Evolutionary conservation across 2,888 invertebrate genomes (phyloP), one percentile per base, ranked within the genome.

Genomic region (Cerastis leucographa): DNA sequence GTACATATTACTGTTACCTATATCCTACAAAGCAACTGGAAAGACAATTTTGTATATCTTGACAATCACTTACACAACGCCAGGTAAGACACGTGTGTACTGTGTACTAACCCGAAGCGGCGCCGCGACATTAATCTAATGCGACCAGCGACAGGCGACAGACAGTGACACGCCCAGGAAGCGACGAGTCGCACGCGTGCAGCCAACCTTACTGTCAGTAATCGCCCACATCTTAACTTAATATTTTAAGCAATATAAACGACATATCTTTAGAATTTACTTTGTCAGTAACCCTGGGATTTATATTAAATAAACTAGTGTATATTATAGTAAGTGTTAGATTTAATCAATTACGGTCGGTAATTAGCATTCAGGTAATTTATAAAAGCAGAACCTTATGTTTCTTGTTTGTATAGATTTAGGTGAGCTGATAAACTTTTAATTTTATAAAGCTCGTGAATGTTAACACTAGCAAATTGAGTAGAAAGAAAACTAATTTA

Each of bases 161-260:
- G 56, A 46, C 51, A 68, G 51, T 62, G 64, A 67, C 83, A 66
- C 64, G 71, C 75, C 79, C 85, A 71, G 73, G 68, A 87, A 65
- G n/a, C 54, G 22, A 17, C 29, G 14, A 61, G 62, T 79, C 77
- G 74, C 56, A 66, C 65, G 70, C 46, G 56, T 69, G 75, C 12
- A 49, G 75, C 69, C 40, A 46, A 25, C 76, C 71, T 75, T 70
- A 76, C 14, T 22, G 54, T 74, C 14, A 19, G 54, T 74, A 65
- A 67, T 74, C 69, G n/a, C 35, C 46, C 62, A 75, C 56, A 67
- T 51, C 54, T 29, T 29, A 51, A 35, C 29, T 35, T 51, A 69
- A 68, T 71, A 40, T 35, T 81, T 65, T 44, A 59, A 44, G 44
- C 5, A 42, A 49, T 66, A 40, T 49, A 19, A 80, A 68, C 51